phyloP scores from a whole-genome alignment of 1,140 invertebrate genomes.

The Drosophila arawakana region DNA sequence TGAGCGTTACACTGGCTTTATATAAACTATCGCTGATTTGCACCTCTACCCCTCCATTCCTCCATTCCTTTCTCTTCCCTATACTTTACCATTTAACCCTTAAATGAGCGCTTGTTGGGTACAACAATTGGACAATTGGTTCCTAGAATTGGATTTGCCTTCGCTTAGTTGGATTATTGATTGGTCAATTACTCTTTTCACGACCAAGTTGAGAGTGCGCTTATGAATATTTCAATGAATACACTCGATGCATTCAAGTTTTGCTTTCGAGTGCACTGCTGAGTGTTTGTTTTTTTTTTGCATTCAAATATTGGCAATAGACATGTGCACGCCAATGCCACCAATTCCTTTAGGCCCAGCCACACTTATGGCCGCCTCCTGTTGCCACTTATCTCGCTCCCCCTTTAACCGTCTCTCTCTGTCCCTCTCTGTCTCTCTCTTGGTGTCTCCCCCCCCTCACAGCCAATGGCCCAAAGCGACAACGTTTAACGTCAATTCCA shows the following conservation, averaged over 20 bases:
- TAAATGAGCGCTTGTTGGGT: neutral
- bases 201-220: neutral
- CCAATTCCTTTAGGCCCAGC: too few species aligned
- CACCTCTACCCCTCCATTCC: neutral
- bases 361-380: too few species aligned
- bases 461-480: constrained; percentile 66
- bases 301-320: neutral
- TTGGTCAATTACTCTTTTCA: neutral
- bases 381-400: neutral
- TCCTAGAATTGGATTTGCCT: neutral
- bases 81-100: neutral
- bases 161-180: neutral
- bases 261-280: neutral
- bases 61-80: neutral
- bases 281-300: neutral
- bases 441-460: neutral
- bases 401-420: neutral
- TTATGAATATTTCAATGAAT: neutral
- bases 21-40: neutral
- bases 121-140: neutral
- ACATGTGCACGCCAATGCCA: too few species aligned
- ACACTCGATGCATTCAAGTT: neutral
- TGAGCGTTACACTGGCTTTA: constrained; percentile 1
- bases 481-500: constrained; percentile 65
- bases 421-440: neutral